A percentile compares a stretch with the other conserved stretches of the same genome.
These are phyloP conservation scores for Homarus gammarus DNA, from an alignment of 2,888 invertebrate species.

Conservation along the genomic window DNA sequence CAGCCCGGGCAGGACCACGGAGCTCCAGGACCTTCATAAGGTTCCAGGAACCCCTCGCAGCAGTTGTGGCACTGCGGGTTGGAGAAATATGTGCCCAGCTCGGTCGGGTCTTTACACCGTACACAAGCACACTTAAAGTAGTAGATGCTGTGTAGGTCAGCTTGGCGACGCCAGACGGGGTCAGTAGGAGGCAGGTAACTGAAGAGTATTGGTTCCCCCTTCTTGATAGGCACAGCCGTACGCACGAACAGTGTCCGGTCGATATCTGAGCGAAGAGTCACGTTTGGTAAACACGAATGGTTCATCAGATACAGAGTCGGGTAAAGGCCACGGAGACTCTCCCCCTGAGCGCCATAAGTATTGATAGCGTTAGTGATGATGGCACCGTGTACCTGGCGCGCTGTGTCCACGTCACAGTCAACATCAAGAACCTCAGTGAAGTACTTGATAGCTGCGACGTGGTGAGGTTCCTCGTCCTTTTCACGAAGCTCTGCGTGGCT, in stretches of 20 bases:
- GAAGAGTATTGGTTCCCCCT: constrained; percentile 66
- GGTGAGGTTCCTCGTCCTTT: constrained; percentile 77
- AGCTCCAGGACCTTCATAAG: constrained; percentile 11
- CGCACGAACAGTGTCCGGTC: constrained; percentile 57
- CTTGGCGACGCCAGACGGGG: constrained; percentile 70
- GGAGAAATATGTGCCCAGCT: constrained; percentile 70
- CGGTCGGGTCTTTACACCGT: constrained; percentile 70
- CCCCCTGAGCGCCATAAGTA: constrained; percentile 48
- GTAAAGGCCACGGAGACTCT: constrained; percentile 71
- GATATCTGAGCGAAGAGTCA: constrained; percentile 61
- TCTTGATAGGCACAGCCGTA: constrained; percentile 65
- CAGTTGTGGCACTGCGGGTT: constrained; percentile 66
- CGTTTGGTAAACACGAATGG: constrained; percentile 73
- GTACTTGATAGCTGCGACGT: constrained; percentile 60
- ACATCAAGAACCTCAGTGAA: constrained; percentile 54
- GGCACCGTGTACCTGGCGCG: constrained; percentile 64
- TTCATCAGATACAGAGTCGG: constrained; percentile 70
- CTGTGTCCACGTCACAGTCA: constrained; percentile 66
- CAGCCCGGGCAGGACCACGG: constrained; percentile 64
- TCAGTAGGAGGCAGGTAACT: constrained; percentile 67
- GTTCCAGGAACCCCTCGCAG: constrained; percentile 50
- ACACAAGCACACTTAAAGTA: constrained; percentile 70
- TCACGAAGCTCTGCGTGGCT: constrained; percentile 84
- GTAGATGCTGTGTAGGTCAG: constrained; percentile 68
- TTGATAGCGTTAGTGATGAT: constrained; percentile 74